Percentiles rank a stretch among this genome's conserved stretches.
Evolutionary conservation across 1,140 invertebrate species (phyloP).

Genomic region (Drosophila carrolli): DNA sequence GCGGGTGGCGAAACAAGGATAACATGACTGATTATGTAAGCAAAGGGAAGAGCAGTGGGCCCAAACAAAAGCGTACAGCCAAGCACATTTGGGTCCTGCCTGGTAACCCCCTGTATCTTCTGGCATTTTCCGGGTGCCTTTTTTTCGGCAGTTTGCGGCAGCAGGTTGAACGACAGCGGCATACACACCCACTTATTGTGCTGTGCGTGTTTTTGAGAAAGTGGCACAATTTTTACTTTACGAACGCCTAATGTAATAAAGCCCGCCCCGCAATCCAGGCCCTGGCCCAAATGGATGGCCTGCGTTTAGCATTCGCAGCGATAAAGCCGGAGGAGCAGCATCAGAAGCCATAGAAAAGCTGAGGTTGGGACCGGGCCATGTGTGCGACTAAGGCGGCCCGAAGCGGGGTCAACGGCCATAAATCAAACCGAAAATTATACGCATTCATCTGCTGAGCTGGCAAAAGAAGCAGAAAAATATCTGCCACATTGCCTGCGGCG

Average conservation of each 20-base stretch:
- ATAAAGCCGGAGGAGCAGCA: constrained; percentile 56
- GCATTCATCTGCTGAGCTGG: constrained; percentile 84
- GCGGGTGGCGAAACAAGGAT: constrained; percentile 70
- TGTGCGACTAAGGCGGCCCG: constrained; percentile 60
- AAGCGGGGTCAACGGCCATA: constrained; percentile 78
- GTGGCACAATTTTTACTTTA: constrained; percentile 83
- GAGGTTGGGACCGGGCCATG: constrained; percentile 63
- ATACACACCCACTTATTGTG: constrained; percentile 63
- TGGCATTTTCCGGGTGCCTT: constrained; percentile 55
- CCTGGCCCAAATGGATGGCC: constrained; percentile 64
- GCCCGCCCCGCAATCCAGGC: constrained; percentile 48
- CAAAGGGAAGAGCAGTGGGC: constrained; percentile 22
- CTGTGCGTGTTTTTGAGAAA: constrained; percentile 82
- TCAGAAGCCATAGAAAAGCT: constrained; percentile 72
- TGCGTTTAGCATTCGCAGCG: constrained; percentile 78
- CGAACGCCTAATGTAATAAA: constrained; percentile 82
- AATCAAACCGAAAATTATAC: constrained; percentile 84
- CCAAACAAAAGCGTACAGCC: constrained; percentile 49
- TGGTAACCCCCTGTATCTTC: constrained; percentile 12
- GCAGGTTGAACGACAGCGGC: constrained; percentile 64
- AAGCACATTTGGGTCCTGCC: constrained; percentile 48
- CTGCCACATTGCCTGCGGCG: constrained; percentile 71
- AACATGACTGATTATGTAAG: constrained; percentile 84
- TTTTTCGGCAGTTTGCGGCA: constrained; percentile 76
- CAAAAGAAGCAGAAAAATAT: constrained; percentile 74